Evolutionary conservation across 2,888 invertebrate genomes (phyloP).

Genomic region (Drosophila eohydei): DNA sequence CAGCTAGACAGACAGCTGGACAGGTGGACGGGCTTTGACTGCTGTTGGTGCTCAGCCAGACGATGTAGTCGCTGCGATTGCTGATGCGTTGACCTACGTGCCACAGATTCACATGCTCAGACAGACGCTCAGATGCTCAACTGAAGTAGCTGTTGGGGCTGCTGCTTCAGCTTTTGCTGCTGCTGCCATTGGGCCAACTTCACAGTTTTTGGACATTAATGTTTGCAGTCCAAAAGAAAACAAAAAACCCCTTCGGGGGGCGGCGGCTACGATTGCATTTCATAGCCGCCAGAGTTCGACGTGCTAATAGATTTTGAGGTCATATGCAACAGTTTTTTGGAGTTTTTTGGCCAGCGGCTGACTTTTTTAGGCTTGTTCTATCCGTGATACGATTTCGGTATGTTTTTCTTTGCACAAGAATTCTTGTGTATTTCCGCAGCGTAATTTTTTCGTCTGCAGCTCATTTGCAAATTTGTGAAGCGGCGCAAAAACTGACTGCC

Average conservation of each 20-base stretch:
- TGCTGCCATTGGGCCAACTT: constrained; percentile 69
- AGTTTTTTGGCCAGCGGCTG: constrained; percentile 31
- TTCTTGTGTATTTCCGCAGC: constrained; percentile 76
- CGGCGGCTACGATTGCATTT: constrained; percentile 66
- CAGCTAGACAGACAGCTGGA: constrained; percentile 39
- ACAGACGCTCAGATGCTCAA: constrained; percentile 49
- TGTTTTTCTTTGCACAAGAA: constrained; percentile 67
- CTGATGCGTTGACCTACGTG: constrained; percentile 76
- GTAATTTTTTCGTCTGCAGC: constrained; percentile 58
- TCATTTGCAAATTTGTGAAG: constrained; percentile 71
- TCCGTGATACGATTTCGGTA: constrained; percentile 66
- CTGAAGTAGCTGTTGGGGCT: constrained; percentile 26
- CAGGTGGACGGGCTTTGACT: constrained; percentile 28
- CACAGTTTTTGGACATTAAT: constrained; percentile 82
- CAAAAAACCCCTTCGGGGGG: constrained; percentile 48
- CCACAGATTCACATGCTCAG: constrained; percentile 66
- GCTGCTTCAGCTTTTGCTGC: constrained; percentile 1
- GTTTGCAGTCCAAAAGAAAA: constrained; percentile 49
- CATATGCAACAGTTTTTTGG: constrained; percentile 68
- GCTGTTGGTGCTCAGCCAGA: constrained; percentile 38
- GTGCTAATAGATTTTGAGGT: constrained; percentile 84
- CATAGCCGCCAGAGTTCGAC: constrained; percentile 79
- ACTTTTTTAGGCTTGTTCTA: constrained; percentile 27
- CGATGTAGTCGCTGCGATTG: constrained; percentile 40
- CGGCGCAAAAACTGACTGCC: constrained; percentile 50